Percentiles rank a stretch among this genome's conserved stretches.
Conservation (phyloP, 2,113 vertebrate species). For the Indri indri region DNA sequence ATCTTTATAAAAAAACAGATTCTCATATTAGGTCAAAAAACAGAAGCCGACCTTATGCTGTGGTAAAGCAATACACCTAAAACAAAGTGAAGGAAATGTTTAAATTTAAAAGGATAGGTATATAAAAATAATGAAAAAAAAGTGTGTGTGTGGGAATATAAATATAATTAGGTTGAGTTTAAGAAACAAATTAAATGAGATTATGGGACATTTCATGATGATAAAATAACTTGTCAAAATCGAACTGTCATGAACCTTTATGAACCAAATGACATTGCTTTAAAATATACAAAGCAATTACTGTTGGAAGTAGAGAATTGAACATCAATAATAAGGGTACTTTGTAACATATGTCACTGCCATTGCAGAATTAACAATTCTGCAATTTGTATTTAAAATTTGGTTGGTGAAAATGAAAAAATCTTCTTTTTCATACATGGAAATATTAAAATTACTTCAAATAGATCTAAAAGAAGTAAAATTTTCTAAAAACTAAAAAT, state of each 20-base stretch:
- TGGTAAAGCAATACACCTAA: slow-evolving; percentile 11
- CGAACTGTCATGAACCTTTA: not conserved
- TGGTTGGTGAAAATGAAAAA: not conserved
- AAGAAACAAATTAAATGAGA: not conserved
- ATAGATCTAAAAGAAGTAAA: not conserved
- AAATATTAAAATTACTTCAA: slow-evolving; percentile 24
- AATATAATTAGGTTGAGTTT: not conserved
- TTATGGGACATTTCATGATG: not conserved
- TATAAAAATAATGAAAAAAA: not conserved
- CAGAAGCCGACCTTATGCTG: not conserved
- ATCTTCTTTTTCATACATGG: not conserved
- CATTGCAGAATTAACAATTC: not conserved
- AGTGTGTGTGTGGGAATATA: not conserved
- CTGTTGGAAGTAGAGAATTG: not conserved
- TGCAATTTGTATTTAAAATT: not conserved
- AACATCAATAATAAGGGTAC: not conserved
- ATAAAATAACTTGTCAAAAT: slow-evolving; percentile 4
- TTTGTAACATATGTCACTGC: not conserved
- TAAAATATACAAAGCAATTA: slow-evolving; percentile 17
- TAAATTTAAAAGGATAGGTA: not conserved
- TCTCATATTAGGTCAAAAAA: not conserved
- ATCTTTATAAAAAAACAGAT: not conserved
- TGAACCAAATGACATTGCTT: slow-evolving; percentile 13
- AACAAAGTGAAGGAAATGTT: slow-evolving; percentile 14
- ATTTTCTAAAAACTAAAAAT: not conserved